A percentile compares a stretch with the other conserved stretches of the same genome.
Conservation (phyloP, 2,113 vertebrate genomes). For the Numida meleagris region DNA sequence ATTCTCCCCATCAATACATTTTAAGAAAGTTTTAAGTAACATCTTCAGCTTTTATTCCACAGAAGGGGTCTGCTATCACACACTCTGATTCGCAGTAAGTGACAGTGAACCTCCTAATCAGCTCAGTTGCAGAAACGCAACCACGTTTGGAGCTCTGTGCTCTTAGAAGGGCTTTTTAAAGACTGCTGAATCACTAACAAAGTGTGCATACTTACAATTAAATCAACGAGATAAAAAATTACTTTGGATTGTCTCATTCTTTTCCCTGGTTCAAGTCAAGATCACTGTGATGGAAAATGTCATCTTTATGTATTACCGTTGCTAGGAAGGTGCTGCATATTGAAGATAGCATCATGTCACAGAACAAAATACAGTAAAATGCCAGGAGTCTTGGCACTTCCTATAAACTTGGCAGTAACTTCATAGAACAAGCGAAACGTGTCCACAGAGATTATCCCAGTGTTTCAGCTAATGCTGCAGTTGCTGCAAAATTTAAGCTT, state of each 20-base stretch:
- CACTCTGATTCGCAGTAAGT: not conserved
- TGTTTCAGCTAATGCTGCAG: not conserved
- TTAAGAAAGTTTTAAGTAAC: slow-evolving; percentile 29
- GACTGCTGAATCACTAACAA: not conserved
- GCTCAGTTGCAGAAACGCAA: not conserved
- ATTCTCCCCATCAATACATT: slow-evolving; percentile 28
- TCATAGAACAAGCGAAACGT: not conserved
- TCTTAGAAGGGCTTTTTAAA: not conserved
- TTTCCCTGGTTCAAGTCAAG: not conserved
- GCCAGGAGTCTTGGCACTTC: not conserved
- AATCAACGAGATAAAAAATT: not conserved
- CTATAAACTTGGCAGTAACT: not conserved
- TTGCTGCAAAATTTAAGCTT: not conserved
- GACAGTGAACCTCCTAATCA: not conserved
- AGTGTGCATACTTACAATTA: not conserved
- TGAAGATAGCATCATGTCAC: not conserved
- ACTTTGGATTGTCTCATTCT: not conserved
- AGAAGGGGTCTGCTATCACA: not conserved
- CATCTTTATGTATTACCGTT: not conserved
- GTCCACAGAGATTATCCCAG: not conserved
- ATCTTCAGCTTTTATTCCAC: slow-evolving; percentile 4
- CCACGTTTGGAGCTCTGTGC: accelerated
- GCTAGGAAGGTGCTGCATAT: not conserved
- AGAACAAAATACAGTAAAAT: not conserved
- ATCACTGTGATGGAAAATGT: not conserved